Evolutionary conservation across 2,113 vertebrate genomes (phyloP).

Genomic region (Rhynchomys soricoides): DNA sequence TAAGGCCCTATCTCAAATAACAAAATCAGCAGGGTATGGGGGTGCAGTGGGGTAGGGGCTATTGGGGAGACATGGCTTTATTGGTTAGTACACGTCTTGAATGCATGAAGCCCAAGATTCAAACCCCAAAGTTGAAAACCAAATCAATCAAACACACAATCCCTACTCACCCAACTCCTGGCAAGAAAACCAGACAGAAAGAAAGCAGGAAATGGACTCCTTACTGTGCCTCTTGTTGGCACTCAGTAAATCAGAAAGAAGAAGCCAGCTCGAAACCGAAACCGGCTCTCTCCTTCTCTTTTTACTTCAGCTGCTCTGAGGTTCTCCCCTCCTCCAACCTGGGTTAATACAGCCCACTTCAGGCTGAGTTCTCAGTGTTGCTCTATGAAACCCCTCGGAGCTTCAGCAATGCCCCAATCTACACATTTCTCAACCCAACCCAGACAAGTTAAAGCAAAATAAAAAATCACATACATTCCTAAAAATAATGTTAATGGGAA

Average conservation of each 20-base stretch:
- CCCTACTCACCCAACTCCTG: no score
- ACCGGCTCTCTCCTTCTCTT: not conserved
- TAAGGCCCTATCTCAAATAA: not conserved
- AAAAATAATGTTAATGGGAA: not conserved
- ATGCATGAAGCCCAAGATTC: not conserved
- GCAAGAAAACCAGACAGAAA: no score
- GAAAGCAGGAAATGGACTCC: no score
- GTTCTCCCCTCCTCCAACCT: not conserved
- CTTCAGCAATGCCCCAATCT: not conserved
- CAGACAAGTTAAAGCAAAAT: not conserved
- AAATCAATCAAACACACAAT: not conserved
- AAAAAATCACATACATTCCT: not conserved
- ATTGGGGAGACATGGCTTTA: no score
- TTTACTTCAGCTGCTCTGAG: not conserved
- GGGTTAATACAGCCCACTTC: not conserved
- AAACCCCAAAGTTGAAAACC: not conserved
- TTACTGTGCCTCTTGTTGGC: not conserved
- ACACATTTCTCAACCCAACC: not conserved
- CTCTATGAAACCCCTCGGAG: not conserved
- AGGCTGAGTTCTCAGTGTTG: not conserved
- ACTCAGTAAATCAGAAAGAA: not conserved
- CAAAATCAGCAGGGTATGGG: not conserved
- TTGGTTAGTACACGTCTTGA: not conserved
- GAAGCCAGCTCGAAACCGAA: not conserved
- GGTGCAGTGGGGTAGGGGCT: not conserved